Percentiles rank a stretch among this genome's conserved stretches.
phyloP scores from a whole-genome alignment of 2,113 vertebrate species.

The Dolichotis patagonum region DNA sequence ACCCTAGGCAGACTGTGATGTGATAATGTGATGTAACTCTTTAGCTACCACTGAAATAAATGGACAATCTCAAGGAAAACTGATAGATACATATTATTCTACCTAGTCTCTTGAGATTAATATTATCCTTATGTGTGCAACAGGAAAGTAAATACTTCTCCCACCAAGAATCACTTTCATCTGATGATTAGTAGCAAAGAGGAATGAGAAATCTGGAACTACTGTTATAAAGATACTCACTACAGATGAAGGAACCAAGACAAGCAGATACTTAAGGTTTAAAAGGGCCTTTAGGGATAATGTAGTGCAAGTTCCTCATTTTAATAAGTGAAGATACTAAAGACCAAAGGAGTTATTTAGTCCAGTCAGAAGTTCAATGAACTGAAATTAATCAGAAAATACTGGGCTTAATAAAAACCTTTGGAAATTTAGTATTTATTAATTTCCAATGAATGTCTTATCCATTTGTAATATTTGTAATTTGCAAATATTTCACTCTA shows the following conservation, averaged over 20 bases:
- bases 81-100: background rate
- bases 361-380: conserved; percentile 12
- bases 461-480: too few species aligned
- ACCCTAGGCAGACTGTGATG: background rate
- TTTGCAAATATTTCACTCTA: background rate
- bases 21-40: background rate
- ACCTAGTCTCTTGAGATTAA: background rate
- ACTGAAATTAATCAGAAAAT: conserved; percentile 17
- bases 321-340: conserved; percentile 1
- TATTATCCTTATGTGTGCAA: background rate
- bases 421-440: background rate
- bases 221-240: background rate
- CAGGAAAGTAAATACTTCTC: background rate
- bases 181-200: background rate
- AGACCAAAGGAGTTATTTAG: background rate
- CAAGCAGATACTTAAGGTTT: background rate
- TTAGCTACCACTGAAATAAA: background rate
- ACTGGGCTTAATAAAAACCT: background rate
- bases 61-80: background rate
- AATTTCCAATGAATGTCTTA: background rate
- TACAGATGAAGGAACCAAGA: background rate
- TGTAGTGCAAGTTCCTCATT: background rate
- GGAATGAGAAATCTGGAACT: background rate
- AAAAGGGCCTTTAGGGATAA: background rate
- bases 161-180: background rate